Evolutionary conservation across 2,888 invertebrate genomes (phyloP).

Genomic region (Megastigmus dorsalis): DNA sequence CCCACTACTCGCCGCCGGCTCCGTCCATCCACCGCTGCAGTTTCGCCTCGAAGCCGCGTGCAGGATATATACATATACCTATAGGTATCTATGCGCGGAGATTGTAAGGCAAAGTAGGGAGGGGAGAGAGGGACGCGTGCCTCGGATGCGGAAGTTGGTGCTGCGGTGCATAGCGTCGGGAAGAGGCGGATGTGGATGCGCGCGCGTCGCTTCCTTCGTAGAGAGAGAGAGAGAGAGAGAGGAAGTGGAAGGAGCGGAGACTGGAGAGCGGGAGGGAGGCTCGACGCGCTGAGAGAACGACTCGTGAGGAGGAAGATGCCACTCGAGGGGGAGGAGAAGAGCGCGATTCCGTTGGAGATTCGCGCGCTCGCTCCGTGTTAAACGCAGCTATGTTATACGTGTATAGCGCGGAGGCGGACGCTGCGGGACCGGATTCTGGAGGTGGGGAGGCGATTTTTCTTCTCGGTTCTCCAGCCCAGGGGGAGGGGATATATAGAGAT

Average conservation of each 20-base stretch:
- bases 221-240: too few species aligned
- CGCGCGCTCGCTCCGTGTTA: neutral
- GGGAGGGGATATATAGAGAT: too few species aligned
- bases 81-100: too few species aligned
- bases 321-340: neutral
- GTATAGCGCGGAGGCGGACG: conserved; percentile 79
- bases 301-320: neutral
- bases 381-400: too few species aligned
- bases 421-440: conserved; percentile 57
- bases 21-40: conserved; percentile 60
- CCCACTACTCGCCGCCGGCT: too few species aligned
- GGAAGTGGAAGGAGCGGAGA: too few species aligned
- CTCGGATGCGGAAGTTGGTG: neutral
- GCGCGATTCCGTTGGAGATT: conserved; percentile 16
- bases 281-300: neutral
- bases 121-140: too few species aligned
- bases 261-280: neutral
- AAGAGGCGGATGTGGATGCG: neutral
- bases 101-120: too few species aligned
- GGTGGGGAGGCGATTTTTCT: conserved; percentile 77
- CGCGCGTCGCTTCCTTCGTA: too few species aligned
- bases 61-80: too few species aligned
- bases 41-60: conserved; percentile 27
- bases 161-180: too few species aligned
- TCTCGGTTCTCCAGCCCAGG: too few species aligned